These are phyloP conservation scores for Dolichallabes microphthalmus DNA, from an alignment of 2,113 vertebrate species.

Conservation along the genomic window DNA sequence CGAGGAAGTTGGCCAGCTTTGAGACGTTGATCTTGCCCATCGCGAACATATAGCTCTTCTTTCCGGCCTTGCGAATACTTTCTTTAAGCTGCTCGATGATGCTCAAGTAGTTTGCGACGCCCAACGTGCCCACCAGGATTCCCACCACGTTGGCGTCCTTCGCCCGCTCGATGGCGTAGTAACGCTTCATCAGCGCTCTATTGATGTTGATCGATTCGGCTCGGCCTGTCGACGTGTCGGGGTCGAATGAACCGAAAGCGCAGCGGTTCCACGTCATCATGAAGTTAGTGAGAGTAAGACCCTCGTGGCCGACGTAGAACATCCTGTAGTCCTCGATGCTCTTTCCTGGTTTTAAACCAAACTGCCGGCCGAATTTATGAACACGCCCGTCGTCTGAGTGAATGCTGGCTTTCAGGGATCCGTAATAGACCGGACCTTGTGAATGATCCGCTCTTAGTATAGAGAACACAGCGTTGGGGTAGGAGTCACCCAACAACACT, in stretches of 20 bases:
- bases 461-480: conserved; percentile 77
- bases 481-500: conserved; percentile 63
- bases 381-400: conserved; percentile 44
- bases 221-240: conserved; percentile 69
- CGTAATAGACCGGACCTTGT: conserved; percentile 42
- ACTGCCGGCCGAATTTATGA: conserved; percentile 76
- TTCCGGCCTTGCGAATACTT: conserved; percentile 77
- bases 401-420: not conserved
- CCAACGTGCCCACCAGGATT: conserved; percentile 88
- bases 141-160: conserved; percentile 89
- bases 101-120: conserved; percentile 77
- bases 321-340: conserved; percentile 76
- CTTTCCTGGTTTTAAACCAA: conserved; percentile 61
- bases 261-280: conserved; percentile 90
- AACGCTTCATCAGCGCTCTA: conserved; percentile 83
- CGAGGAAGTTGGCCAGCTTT: conserved; percentile 93
- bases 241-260: conserved; percentile 84
- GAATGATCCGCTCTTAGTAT: conserved; percentile 65
- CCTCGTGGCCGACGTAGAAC: conserved; percentile 85
- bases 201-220: conserved; percentile 75
- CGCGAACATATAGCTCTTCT: conserved; percentile 89
- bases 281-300: conserved; percentile 82
- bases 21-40: conserved; percentile 89
- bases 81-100: conserved; percentile 83
- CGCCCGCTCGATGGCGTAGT: conserved; percentile 87